phyloP scores from a whole-genome alignment of 2,113 vertebrate genomes.

The Odontophorus gujanensis region DNA sequence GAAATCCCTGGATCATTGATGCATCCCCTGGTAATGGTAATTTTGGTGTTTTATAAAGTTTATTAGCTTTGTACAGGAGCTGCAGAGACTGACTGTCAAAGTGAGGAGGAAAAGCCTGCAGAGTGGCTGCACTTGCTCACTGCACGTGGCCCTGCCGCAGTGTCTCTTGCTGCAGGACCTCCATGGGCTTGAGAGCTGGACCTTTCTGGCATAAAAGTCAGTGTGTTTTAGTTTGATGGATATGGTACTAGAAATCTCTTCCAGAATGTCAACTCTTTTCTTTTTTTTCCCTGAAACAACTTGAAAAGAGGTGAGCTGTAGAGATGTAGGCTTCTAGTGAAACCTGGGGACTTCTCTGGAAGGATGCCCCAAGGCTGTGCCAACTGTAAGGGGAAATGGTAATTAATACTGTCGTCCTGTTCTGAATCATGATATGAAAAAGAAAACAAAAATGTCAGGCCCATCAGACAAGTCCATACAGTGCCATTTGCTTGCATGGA shows the following conservation, averaged over 20 bases:
- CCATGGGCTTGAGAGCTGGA: neutral
- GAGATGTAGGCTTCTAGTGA: neutral
- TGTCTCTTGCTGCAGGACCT: neutral
- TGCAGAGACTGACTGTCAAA: constrained; percentile 1
- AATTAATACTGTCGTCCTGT: neutral
- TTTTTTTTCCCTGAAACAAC: neutral
- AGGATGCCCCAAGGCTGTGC: neutral
- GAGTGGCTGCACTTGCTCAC: neutral
- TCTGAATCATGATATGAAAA: neutral
- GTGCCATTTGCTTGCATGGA: neutral
- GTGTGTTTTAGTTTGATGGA: neutral
- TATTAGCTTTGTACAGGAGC: neutral
- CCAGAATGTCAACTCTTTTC: neutral
- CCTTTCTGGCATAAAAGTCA: neutral
- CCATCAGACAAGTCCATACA: neutral
- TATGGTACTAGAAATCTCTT: neutral
- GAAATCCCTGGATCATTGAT: constrained; percentile 17
- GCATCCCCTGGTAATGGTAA: constrained; percentile 27
- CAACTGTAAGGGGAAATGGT: neutral
- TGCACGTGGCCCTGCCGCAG: neutral
- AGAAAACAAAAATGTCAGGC: neutral
- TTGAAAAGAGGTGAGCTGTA: neutral
- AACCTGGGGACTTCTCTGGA: neutral
- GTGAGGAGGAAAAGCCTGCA: neutral
- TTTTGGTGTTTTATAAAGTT: constrained; percentile 40